Evolutionary conservation across 2,888 invertebrate species (phyloP), one percentile per base, ranked within the genome.

Genomic region (Tipula vernalis): DNA sequence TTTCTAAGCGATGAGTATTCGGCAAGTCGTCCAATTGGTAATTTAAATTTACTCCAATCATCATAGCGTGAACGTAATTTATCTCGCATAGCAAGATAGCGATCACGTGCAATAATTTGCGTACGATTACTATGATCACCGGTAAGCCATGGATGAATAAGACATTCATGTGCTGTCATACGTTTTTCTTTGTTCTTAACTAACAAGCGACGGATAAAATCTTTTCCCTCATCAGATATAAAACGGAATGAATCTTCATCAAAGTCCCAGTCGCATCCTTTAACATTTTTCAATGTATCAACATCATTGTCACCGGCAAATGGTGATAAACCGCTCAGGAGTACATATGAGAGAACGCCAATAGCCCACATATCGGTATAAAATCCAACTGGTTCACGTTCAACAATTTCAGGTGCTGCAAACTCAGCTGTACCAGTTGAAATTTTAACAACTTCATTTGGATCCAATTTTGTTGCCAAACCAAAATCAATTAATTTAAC

Each of bases 321-420:
- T 89, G 99, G 99, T 87, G 99, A 99, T 86, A 99, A 93, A 86
- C 99, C 99, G 90, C 98, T 98, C 88, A 99, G 93, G 96, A 99
- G 93, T 71, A 99, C 99, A 91, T 99, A 99, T 15, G 97, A 95
- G n/a, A 99, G 93, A 1, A 99, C 99, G 90, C 99, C 99, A 44
- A 98, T 96, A 47, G 99, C 99, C 99, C 99, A 99, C 99, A 99
- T 99, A 91, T 99, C 99, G 0, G 99, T 99, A 93, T 99, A 99
- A 93, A 99, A 99, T 87, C 99, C 99, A 88, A 99, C 99, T 0
- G 99, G 98, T 91, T 99, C 99, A 15, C 99, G 94, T 90, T 99
- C 98, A 0, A 99, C 99, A 88, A 99, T 98, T 93, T 99, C 99
- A 0, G 99, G 99, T 83, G 99, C 99, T 1, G 99, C 99, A 92